Percentiles rank a stretch among this genome's conserved stretches.
Conservation (phyloP, 2,113 vertebrate species). For the Agapornis roseicollis region DNA sequence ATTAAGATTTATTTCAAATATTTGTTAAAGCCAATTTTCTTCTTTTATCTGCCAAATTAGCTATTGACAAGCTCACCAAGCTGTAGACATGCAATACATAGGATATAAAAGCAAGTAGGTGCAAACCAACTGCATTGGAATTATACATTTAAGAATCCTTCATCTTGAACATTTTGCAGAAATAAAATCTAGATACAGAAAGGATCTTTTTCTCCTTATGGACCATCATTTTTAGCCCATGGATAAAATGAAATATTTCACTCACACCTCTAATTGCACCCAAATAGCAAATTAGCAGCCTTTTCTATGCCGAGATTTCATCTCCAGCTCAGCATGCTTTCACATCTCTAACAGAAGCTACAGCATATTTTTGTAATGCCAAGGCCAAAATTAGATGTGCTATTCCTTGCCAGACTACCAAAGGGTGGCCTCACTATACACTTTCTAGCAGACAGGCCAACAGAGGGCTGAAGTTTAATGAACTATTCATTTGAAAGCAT, state of each 20-base stretch:
- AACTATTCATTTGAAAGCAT: background rate
- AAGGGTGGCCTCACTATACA: background rate
- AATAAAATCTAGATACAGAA: background rate
- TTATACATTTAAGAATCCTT: background rate
- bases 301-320: rapidly evolving
- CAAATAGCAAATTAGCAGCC: background rate
- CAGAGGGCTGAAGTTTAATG: background rate
- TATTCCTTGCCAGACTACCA: background rate
- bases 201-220: background rate
- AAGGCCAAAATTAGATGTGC: background rate
- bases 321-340: background rate
- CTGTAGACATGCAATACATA: background rate
- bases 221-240: background rate
- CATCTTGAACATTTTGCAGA: background rate
- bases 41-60: background rate
- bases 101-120: background rate
- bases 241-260: background rate
- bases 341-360: background rate
- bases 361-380: background rate
- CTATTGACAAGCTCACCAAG: background rate
- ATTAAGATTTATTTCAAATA: background rate
- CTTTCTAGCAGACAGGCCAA: background rate
- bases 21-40: background rate
- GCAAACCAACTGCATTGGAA: background rate
- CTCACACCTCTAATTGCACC: background rate